Conservation (phyloP, 2,113 vertebrate species). For the Cygnus buccinator region DNA sequence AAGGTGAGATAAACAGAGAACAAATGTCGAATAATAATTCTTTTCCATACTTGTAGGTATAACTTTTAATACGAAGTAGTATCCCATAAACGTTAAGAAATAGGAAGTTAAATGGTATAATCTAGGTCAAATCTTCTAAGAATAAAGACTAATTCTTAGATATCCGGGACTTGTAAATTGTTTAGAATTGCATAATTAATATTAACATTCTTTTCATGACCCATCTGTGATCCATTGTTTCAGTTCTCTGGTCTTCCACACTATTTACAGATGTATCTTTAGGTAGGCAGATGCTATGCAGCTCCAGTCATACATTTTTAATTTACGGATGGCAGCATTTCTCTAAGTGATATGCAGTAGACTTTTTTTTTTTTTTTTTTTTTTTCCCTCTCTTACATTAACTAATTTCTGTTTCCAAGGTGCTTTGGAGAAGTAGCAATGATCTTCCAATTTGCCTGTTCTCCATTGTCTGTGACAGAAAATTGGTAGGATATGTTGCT, state of each 20-base stretch:
- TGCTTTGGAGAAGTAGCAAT: neutral
- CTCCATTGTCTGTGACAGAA: neutral
- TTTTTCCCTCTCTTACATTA: neutral
- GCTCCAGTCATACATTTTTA: conserved; percentile 47
- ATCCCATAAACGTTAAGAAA: neutral
- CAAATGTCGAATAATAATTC: neutral
- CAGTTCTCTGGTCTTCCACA: neutral
- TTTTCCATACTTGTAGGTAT: neutral
- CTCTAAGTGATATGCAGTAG: neutral
- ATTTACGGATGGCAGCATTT: conserved; percentile 10
- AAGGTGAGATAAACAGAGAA: neutral
- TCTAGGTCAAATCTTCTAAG: neutral
- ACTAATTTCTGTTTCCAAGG: conserved; percentile 12
- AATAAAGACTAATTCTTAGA: neutral
- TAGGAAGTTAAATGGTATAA: neutral
- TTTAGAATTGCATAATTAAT: neutral
- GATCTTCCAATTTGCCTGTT: neutral
- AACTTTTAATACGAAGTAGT: neutral
- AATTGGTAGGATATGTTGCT: neutral
- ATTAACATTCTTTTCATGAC: neutral
- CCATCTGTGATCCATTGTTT: conserved; percentile 24
- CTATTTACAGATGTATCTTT: neutral
- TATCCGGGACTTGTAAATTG: neutral
- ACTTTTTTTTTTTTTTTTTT: neutral
- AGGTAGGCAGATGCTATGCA: conserved; percentile 15